These are phyloP conservation scores for Cephus nigrinus DNA, from an alignment of 2,888 invertebrate genomes.

Conservation along the genomic window DNA sequence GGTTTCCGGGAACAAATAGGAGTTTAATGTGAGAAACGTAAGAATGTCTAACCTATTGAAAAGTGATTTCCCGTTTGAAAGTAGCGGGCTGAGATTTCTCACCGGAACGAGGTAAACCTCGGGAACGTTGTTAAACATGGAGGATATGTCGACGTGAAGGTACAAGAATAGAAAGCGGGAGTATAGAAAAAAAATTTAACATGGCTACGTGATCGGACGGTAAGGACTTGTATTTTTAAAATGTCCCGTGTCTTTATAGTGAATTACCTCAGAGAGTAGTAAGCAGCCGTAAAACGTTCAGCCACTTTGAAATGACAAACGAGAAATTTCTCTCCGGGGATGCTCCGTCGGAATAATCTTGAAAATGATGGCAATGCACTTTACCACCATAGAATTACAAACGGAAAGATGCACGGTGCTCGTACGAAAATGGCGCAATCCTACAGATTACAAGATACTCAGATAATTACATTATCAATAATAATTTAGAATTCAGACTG, in stretches of 20 bases:
- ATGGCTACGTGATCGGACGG: background rate
- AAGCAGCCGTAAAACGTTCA: too few relatives aligned
- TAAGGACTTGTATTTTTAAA: background rate
- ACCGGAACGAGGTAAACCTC: background rate
- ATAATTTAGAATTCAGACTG: background rate
- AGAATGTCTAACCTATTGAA: background rate
- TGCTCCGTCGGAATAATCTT: too few relatives aligned
- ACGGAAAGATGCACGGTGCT: too few relatives aligned
- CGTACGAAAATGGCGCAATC: too few relatives aligned
- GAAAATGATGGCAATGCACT: too few relatives aligned
- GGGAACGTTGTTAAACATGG: background rate
- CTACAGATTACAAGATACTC: too few relatives aligned
- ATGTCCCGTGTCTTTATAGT: background rate
- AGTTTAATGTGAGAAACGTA: background rate
- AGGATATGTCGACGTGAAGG: too few relatives aligned
- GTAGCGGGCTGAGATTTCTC: background rate
- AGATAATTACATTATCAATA: background rate
- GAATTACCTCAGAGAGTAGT: background rate
- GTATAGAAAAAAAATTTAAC: too few relatives aligned
- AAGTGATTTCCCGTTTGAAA: background rate
- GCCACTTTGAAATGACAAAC: too few relatives aligned
- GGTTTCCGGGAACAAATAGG: background rate
- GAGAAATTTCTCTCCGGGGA: too few relatives aligned
- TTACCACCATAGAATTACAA: too few relatives aligned
- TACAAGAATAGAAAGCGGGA: too few relatives aligned